Evolutionary conservation across 2,888 invertebrate genomes (phyloP).

Genomic region (Tinea pellionella): DNA sequence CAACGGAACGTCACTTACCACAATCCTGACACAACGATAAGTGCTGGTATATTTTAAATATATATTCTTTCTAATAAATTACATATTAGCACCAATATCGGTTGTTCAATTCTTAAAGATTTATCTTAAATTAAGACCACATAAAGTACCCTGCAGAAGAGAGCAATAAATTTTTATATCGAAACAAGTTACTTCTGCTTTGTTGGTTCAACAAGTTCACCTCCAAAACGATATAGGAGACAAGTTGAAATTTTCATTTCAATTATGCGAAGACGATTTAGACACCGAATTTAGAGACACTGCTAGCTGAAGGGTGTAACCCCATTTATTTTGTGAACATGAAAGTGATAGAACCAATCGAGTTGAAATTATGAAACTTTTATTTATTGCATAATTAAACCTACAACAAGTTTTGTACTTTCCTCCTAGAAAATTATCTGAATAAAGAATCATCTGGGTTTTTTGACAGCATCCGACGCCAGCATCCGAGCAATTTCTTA

Average conservation of each 20-base stretch:
- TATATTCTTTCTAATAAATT: background rate
- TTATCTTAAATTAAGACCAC: background rate
- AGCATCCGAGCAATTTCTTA: no score
- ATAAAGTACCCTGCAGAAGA: background rate
- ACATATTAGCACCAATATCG: no score
- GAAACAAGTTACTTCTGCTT: background rate
- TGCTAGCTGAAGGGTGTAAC: background rate
- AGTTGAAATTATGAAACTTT: no score
- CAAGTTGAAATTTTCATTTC: slow-evolving; percentile 45
- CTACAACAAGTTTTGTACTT: no score
- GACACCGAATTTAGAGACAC: slow-evolving; percentile 36
- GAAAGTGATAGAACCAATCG: background rate
- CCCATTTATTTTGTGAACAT: background rate
- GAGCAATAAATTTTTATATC: background rate
- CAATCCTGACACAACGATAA: no score
- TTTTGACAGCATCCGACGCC: no score
- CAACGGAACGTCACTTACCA: no score
- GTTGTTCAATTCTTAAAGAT: background rate
- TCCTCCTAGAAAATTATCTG: no score
- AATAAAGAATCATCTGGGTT: no score
- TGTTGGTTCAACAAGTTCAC: background rate
- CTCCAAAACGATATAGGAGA: slow-evolving; percentile 19
- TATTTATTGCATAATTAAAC: no score
- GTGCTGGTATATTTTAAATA: background rate
- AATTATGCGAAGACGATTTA: slow-evolving; percentile 40